Base-by-base conservation (phyloP, 2,113 vertebrate species). In the Colistium nudipinnis region DNA sequence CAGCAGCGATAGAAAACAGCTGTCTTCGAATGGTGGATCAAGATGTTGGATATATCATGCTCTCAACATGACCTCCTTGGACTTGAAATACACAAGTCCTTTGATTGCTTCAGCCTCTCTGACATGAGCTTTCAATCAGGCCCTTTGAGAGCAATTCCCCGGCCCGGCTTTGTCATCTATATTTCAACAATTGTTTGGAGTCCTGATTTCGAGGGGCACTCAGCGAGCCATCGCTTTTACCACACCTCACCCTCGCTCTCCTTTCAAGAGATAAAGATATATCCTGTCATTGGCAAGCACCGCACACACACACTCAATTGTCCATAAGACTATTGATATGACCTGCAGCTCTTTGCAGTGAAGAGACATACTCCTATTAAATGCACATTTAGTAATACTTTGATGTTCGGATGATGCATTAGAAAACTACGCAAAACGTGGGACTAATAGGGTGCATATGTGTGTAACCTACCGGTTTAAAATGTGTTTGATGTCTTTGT, bases 51-150 rank as follows among this genome's bases (percentile, higher is more conserved):
- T 88, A 82, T 84, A 85, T 87, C 67, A 61, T 75, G 82, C 80
- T 81, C 76, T 83, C 78, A 75, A 79, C 76, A 76, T 45, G 75
- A 74, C 70, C 80, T 68, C 76, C 61, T 81, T 67, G 17, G 19
- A 70, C 77, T 82, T 84, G 86, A 89, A 87, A 87, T 81, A 88
- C 84, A 83, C 83, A 68, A 78, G 86, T 79, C 76, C 54, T 85
- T 88, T 86, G 85, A 86, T 90, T 87, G 83, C 82, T 69, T 80
- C 70, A 67, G 75, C 67, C 74, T 82, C 49, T 43, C 68, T 86
- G 80, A 84, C 88, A 80, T 48, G 56, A 81, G 83, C 85, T 87
- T 88, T 88, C 87, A 88, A 88, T 91, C 88, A 87, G 57, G 59
- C 44, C 62, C 64, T 83, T 80, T 82, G 83, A 86, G 85, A 83